A percentile compares a stretch with the other conserved stretches of the same genome.
Conservation (phyloP, 2,888 invertebrate species). For the Caenorhabditis japonica region DNA sequence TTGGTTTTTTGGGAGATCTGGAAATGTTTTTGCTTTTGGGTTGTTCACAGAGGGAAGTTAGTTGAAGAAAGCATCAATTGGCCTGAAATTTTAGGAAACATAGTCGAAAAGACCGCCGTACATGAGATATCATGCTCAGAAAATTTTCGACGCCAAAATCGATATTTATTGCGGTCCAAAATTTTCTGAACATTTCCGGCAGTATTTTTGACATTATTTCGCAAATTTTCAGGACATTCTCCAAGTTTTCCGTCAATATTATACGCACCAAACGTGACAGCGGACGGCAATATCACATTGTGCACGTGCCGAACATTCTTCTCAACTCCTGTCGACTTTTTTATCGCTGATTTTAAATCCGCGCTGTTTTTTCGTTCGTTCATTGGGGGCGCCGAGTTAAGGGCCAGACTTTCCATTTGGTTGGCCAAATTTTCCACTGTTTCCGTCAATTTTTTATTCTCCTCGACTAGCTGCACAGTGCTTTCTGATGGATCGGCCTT, state of each 20-base stretch:
- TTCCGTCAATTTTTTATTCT: constrained; percentile 3
- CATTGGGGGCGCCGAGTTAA: too few relatives aligned
- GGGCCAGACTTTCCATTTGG: constrained; percentile 11
- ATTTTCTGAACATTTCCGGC: too few relatives aligned
- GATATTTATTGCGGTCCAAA: too few relatives aligned
- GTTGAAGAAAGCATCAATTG: neutral
- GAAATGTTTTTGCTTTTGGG: constrained; percentile 7
- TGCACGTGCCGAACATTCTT: constrained; percentile 34
- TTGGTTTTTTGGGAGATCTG: constrained; percentile 41
- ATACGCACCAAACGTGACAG: constrained; percentile 18
- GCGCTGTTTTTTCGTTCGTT: neutral
- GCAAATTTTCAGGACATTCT: too few relatives aligned
- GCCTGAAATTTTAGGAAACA: too few relatives aligned
- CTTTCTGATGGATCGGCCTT: constrained; percentile 1
- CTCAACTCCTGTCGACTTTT: constrained; percentile 14
- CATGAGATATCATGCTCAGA: too few relatives aligned
- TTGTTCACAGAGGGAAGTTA: too few relatives aligned
- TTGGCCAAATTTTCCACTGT: constrained; percentile 2
- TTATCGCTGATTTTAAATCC: constrained; percentile 33
- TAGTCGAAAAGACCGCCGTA: too few relatives aligned
- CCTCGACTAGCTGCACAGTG: neutral
- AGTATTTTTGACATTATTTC: too few relatives aligned
- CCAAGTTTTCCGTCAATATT: too few relatives aligned
- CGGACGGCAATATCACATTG: constrained; percentile 30
- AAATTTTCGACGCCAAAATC: too few relatives aligned